Base-by-base conservation (phyloP, 2,888 invertebrate species). In the Ichneumon xanthorius region DNA sequence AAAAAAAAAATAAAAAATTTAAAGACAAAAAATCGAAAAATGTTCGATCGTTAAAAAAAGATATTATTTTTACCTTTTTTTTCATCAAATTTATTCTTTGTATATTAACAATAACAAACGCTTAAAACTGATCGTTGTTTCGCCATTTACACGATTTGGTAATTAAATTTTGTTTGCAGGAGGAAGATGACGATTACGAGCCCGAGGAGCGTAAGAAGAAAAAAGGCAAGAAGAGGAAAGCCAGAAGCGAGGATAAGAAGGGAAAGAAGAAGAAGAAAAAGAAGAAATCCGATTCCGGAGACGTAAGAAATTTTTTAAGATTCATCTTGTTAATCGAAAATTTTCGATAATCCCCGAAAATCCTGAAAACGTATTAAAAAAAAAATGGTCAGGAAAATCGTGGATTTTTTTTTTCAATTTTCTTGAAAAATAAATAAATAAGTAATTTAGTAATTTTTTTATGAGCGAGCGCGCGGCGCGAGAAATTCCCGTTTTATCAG, bases 181-280 rank as follows among this genome's bases (percentile, higher is more conserved):
- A 98, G 94, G 98, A 97, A 92, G 97, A 98, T 94, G 98, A 98
- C 90, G 98, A 98, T 93, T 97, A 97, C 90, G 97, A 97, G 87
- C 97, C 97, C 78, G 98, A 98, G 92, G 97, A 97, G 73, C 96
- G 97, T 90, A 97, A 97, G 94, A 97, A 98, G 94, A 98, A 98
- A 93, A 98, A 98, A 91, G 98, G 98, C 33, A 99, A 99, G 94
- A 99, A 99, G 93, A 96, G 99, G 92, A 98, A 98, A 95, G 97
- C 97, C 77, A 96, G 97, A 90, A 97, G 98, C 90, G 98, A 98
- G 93, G 97, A 97, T 82, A 98, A 98, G 94, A 98, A 98, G 92
- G 98, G 98, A 88, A 98, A 98, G 94, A 98, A 98, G 94, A 98
- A 98, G 95, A 98, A 98, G 96, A 98, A 98, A 95, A 98, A 98